Evolutionary conservation across 2,797 vertebrate genomes (phyloP).

Genomic region (Dipus sagitta): DNA sequence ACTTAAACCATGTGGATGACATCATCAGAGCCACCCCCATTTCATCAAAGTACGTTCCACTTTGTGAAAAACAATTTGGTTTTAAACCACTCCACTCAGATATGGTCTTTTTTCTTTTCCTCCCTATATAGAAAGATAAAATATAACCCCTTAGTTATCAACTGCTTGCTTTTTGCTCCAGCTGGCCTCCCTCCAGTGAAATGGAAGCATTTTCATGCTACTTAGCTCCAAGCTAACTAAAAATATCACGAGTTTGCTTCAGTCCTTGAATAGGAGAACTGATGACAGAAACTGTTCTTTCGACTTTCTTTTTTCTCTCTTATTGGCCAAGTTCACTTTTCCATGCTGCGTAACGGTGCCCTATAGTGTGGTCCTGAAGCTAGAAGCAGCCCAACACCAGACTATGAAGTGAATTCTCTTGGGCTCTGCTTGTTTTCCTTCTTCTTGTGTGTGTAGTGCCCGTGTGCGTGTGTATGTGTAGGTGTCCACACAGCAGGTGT

Average conservation of each 20-base stretch:
- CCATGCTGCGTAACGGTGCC: not conserved
- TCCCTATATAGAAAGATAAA: constrained; percentile 66
- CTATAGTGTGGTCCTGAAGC: not conserved
- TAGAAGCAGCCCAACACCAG: not conserved
- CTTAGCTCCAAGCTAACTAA: constrained; percentile 50
- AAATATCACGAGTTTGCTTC: constrained; percentile 27
- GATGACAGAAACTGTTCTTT: not conserved
- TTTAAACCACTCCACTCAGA: constrained; percentile 70
- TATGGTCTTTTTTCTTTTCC: not conserved
- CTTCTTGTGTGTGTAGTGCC: too few relatives aligned
- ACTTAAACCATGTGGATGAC: constrained; percentile 88
- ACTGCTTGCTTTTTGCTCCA: constrained; percentile 64
- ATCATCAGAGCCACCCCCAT: constrained; percentile 85
- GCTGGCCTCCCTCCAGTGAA: not conserved
- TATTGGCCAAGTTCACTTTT: not conserved
- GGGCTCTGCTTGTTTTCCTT: not conserved
- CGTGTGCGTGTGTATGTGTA: too few relatives aligned
- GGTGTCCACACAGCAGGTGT: too few relatives aligned
- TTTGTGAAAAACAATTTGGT: constrained; percentile 75
- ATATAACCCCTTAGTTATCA: constrained; percentile 52
- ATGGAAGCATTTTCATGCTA: constrained; percentile 4
- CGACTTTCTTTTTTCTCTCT: too few relatives aligned
- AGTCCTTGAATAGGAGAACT: constrained; percentile 12
- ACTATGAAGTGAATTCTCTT: not conserved
- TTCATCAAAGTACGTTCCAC: constrained; percentile 82